Conservation (phyloP, 2,888 invertebrate genomes). For the Sicus ferrugineus region DNA sequence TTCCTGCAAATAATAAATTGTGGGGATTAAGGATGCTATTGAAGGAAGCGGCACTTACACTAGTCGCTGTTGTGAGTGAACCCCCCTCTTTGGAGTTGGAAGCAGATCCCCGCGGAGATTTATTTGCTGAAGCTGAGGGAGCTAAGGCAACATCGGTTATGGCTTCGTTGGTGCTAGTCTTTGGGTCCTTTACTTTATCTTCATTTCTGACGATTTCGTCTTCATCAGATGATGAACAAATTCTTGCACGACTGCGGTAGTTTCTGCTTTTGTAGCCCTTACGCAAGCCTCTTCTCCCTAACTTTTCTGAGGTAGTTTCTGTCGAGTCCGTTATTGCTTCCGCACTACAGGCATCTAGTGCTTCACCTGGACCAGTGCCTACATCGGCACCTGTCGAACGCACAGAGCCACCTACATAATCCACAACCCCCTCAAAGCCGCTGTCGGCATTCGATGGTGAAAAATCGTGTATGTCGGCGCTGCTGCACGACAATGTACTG, state of each 20-base stretch:
- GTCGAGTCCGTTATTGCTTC: neutral
- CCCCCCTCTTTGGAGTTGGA: neutral
- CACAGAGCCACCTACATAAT: neutral
- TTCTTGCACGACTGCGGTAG: slow-evolving; percentile 14
- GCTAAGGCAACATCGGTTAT: neutral
- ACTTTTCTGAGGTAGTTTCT: slow-evolving; percentile 6
- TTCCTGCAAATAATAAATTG: neutral
- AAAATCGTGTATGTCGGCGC: neutral
- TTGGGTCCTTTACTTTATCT: neutral
- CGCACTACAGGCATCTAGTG: neutral
- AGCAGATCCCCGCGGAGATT: neutral
- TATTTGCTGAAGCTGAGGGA: neutral
- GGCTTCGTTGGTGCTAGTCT: neutral
- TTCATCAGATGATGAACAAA: slow-evolving; percentile 27
- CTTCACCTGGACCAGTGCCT: neutral
- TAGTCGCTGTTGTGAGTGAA: neutral
- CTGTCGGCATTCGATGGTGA: slow-evolving; percentile 2
- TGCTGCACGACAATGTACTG: neutral
- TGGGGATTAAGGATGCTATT: neutral
- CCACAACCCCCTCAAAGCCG: neutral
- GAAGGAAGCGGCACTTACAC: neutral
- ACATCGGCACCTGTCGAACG: neutral
- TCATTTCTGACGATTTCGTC: slow-evolving; percentile 31
- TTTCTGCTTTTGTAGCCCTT: neutral
- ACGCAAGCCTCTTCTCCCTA: neutral